Base-by-base conservation (phyloP, 2,888 invertebrate species). In the Amphiduros pacificus region DNA sequence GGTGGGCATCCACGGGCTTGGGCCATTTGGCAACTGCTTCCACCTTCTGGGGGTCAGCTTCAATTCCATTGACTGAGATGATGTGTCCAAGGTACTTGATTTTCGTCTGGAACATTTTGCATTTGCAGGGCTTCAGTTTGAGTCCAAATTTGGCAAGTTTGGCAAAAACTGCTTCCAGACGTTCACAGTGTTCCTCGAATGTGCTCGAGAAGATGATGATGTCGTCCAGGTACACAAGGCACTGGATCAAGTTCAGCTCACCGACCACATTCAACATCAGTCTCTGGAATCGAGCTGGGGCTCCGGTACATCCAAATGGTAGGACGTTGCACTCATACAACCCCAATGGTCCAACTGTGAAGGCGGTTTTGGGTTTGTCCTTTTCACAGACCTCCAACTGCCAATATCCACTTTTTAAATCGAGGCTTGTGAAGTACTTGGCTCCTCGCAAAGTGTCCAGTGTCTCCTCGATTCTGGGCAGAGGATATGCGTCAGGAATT, bases 171-270 rank as follows among this genome's bases (percentile, higher is more conserved):
- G 28, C 2, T 22, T 61, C 49, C 31, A 68, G 28, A 14, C 65
- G 52, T 24, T 62, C 60, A 20, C 65, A 26, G 49, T 66, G 64
- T 53, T 65, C 57, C 24, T 63, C 61, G 36, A 57, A 61, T 11
- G 57, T 53, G 2, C 36, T 56, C n/a, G 56, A 57, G 32, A 62
- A 68, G 29, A 69, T 62, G 3, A 70, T 66, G 17, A 70, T n/a
- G 50, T 72, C 70, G 55, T 69, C 68, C 5, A 72, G 22, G 32
- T 63, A 68, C 0, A 67, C 24, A 5, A 54, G 14, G 6, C 28
- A 22, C 9, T 48, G 17, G 9, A 26, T 26, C 11, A 29, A 28
- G n/a, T 26, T 40, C 17, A 55, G 29, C 11, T 5, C 67, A 48
- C n/a, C 4, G n/a, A 44, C n/a, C 44, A 44, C 44, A 44, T 44